Percentiles rank a stretch among this genome's conserved stretches.
These are phyloP conservation scores for Chaetodon auriga DNA, from an alignment of 2,113 vertebrate species.

Conservation along the genomic window DNA sequence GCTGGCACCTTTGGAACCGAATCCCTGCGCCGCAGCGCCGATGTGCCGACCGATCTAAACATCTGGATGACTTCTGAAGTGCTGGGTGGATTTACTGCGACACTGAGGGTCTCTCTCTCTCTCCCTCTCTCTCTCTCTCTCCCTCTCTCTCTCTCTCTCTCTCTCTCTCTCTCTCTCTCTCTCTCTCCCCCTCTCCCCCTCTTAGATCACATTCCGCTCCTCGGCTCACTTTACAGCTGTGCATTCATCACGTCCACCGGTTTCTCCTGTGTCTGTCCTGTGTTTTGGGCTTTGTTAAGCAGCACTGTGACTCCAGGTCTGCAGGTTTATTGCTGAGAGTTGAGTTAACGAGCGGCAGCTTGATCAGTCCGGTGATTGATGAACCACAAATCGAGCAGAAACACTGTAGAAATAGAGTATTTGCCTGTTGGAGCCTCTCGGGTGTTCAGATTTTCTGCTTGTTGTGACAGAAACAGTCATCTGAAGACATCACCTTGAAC, in stretches of 20 bases:
- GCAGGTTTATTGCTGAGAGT: not conserved
- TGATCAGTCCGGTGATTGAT: not conserved
- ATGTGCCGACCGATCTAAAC: constrained; percentile 24
- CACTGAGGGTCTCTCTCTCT: constrained; percentile 1
- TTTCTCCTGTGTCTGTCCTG: too few relatives aligned
- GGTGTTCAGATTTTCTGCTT: not conserved
- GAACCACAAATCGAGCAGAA: not conserved
- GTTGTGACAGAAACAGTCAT: not conserved
- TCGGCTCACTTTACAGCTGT: constrained; percentile 65
- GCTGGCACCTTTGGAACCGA: too few relatives aligned
- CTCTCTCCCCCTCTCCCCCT: constrained; percentile 3
- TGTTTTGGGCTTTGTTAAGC: too few relatives aligned
- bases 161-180: too few relatives aligned
- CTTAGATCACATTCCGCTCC: constrained; percentile 63
- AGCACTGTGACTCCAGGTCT: not conserved
- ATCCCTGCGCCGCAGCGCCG: too few relatives aligned
- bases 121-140: too few relatives aligned
- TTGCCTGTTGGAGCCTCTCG: not conserved
- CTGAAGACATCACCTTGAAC: not conserved
- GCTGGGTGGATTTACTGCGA: constrained; percentile 23
- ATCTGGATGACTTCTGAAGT: not conserved
- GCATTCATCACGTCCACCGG: constrained; percentile 72
- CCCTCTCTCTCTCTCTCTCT: too few relatives aligned
- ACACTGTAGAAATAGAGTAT: not conserved
- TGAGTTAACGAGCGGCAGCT: not conserved